These are phyloP conservation scores for Meliscaeva auricollis DNA, from an alignment of 2,888 invertebrate species.

Conservation along the genomic window DNA sequence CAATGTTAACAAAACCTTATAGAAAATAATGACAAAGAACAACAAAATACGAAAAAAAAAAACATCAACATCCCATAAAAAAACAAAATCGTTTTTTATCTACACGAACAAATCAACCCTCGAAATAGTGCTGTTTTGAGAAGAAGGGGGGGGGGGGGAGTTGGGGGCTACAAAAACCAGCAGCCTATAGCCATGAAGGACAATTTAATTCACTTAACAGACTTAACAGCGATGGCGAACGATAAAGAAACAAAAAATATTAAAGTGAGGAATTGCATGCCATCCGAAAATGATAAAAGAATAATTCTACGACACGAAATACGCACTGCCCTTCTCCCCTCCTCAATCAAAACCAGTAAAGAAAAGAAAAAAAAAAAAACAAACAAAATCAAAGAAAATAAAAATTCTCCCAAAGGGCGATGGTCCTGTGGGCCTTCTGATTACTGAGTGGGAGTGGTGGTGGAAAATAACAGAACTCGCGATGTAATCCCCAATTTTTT, in stretches of 20 bases:
- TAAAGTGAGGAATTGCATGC: constrained; percentile 31
- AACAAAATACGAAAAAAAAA: constrained; percentile 41
- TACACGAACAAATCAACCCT: constrained; percentile 65
- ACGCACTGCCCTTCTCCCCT: constrained; percentile 2
- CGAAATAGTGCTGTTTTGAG: background rate
- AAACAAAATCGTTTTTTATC: constrained; percentile 34
- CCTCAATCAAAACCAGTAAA: background rate
- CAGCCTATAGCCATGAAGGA: constrained; percentile 61
- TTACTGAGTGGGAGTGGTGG: background rate
- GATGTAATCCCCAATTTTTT: constrained; percentile 76
- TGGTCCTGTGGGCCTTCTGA: background rate
- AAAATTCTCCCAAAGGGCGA: constrained; percentile 17
- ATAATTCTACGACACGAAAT: constrained; percentile 35
- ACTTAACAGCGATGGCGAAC: constrained; percentile 73
- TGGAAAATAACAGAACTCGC: constrained; percentile 69
- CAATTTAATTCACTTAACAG: constrained; percentile 75
- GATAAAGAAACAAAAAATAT: constrained; percentile 60
- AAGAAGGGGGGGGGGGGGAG: too few species aligned
- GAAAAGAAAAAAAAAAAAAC: background rate
- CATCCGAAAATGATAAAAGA: constrained; percentile 31
- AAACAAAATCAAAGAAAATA: constrained; percentile 69
- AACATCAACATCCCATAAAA: too few species aligned
- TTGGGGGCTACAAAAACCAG: background rate
- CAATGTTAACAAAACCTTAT: constrained; percentile 75
- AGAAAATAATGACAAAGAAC: constrained; percentile 62